Base-by-base conservation (phyloP, 2,113 vertebrate genomes). In the Apus apus region DNA sequence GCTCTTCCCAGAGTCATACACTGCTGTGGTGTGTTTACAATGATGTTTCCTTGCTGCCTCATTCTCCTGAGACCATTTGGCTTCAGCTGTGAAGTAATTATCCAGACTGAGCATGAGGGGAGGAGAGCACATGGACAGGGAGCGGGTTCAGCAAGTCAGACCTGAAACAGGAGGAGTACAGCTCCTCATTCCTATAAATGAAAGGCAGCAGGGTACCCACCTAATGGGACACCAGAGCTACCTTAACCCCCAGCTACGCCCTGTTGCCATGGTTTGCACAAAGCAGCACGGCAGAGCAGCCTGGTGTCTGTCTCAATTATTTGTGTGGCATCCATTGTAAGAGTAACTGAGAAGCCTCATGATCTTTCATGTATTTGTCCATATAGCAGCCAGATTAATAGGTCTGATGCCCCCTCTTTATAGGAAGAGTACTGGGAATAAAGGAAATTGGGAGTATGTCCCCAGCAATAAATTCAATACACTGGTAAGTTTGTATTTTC, bases 271-370 rank as follows among this genome's bases (percentile, higher is more conserved):
- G 51, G 82, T 96, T 96, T 95, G 95, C 89, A 95, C 95, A 78
- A 74, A 80, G 83, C 9, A 30, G 32, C 10, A 1, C 9, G 32
- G 83, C 51, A 78, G 62, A 43, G 62, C 2, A 71, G 30, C 72
- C 9, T 0, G 13, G 53, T 45, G 48, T 74, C 82, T 21, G 0
- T 58, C 93, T 92, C 93, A 94, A 7, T 91, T 81, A 72, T 93
- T 91, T 90, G 90, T 88, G 74, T 90, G 82, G 75, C 72, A 73
- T 74, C 45, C 68, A 71, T 74, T 75, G 40, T 83, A 90, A 32
- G 30, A 90, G 92, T 84, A 96, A 84, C 65, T 68, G 88, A 95
- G 93, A 95, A 95, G 89, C 90, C 88, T 96, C 88, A 81, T 92
- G 88, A 94, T 90, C 93, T 92, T 94, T 92, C 85, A 92, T 85